Base-by-base conservation (phyloP, 2,113 vertebrate species). In the Damaliscus lunatus region DNA sequence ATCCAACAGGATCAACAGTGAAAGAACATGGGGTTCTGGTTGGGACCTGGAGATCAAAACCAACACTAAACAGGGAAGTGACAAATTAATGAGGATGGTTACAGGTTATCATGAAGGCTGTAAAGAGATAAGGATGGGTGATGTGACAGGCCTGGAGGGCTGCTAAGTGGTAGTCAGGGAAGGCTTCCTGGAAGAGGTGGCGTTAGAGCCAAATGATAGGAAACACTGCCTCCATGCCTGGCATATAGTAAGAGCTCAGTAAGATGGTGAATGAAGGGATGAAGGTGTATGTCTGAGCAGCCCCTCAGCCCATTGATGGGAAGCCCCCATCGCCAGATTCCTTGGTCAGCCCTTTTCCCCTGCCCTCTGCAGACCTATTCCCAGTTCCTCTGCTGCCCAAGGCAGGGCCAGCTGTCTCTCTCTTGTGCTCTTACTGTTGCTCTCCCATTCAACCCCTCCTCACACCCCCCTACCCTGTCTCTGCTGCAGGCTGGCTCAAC, bases 401-500 rank as follows among this genome's bases (percentile, higher is more conserved):
- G 33, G 23, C 17, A 36, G 21, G 57, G 57, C 64, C 96, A 52
- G 55, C 43, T 80, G 16, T 25, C 50, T 43, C 23, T n/a, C 19
- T 64, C 7, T 19, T 19, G 0, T 31, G 48, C 55, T 90, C 84
- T 55, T 1, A 36, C 93, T 53, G 50, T 86, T 48, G 11, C 71
- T 96, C 91, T 46, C 43, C 59, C 62, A 21, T 29, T 57, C 52
- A n/a, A n/a, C 80, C 33, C 33, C 12, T 36, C 0, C 16, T 21
- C 23, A 25, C 1, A 5, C 43, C 57, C 84, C 53, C 23, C 6
- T 46, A 77, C 57, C 31, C 36, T 91, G 1, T 92, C 21, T 88
- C 80, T 62, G 82, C 96, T 90, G n/a, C 99, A 99, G 99, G 99
- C 96, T 99, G 99, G 99, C 99, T 99, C 96, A 99, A 99, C 99